Conservation (phyloP, 2,888 invertebrate species). For the Platycnemis pennipes region DNA sequence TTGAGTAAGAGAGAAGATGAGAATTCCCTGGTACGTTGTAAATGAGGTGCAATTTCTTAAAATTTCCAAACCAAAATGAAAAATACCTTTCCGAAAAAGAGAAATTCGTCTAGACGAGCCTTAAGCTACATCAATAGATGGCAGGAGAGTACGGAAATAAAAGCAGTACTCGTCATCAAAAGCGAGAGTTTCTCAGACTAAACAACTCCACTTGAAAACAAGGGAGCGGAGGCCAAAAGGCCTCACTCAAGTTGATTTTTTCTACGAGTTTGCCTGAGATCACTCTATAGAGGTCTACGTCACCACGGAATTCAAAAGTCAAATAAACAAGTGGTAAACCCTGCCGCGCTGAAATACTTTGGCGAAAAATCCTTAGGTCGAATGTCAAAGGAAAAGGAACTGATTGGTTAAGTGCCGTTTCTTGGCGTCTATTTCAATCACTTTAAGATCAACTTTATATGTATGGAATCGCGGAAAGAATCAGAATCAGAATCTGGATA, state of each 20-base stretch:
- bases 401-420: background rate
- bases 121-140: background rate
- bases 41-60: too few species aligned
- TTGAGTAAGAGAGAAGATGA: too few species aligned
- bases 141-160: background rate
- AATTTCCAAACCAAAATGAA: too few species aligned
- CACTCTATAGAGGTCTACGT: background rate
- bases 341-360: background rate
- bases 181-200: conserved; percentile 1
- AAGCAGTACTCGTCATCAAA: background rate
- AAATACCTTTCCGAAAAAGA: background rate
- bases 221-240: background rate
- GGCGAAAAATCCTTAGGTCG: background rate
- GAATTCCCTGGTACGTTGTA: too few species aligned
- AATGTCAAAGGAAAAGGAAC: background rate
- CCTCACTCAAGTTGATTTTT: background rate
- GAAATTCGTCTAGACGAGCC: background rate
- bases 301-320: background rate
- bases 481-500: too few species aligned
- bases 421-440: background rate
- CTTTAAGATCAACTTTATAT: background rate
- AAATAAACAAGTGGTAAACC: background rate
- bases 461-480: too few species aligned
- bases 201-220: background rate
- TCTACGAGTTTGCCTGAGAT: background rate